Percentiles rank a stretch among this genome's conserved stretches.
These are phyloP conservation scores for Phoxinus dragarum DNA, from an alignment of 2,797 vertebrate genomes.

Conservation along the genomic window DNA sequence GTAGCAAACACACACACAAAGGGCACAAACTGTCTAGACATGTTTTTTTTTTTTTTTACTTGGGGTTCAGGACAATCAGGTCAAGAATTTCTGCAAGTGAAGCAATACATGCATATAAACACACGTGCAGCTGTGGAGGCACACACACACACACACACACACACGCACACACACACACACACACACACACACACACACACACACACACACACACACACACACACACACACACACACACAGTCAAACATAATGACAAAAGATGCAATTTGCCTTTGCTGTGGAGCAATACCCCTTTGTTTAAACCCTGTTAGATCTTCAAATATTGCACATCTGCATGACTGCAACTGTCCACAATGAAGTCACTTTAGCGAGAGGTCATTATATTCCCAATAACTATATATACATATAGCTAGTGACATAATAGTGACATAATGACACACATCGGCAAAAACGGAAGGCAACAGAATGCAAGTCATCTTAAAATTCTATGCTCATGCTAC, in stretches of 20 bases:
- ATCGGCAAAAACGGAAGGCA: not conserved
- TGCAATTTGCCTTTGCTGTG: constrained; percentile 10
- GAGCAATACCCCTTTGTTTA: constrained; percentile 26
- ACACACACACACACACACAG: not conserved
- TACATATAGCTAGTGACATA: not conserved
- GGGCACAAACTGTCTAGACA: constrained; percentile 73
- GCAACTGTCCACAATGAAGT: not conserved
- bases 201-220: no score
- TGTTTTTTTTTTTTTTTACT: constrained; percentile 36
- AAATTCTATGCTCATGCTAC: not conserved
- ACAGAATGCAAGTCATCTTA: not conserved
- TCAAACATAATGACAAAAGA: constrained; percentile 1
- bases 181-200: not conserved
- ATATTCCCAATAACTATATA: not conserved
- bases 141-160: constrained; percentile 25
- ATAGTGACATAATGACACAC: not conserved
- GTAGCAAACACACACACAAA: constrained; percentile 34
- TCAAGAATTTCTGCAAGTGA: constrained; percentile 35
- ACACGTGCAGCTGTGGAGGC: constrained; percentile 24
- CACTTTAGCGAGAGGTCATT: not conserved
- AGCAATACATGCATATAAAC: constrained; percentile 21
- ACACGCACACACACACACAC: constrained; percentile 3
- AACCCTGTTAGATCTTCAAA: not conserved
- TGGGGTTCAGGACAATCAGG: constrained; percentile 45
- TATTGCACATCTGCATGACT: not conserved